These are phyloP conservation scores for Drosophila pachea DNA, from an alignment of 1,140 invertebrate genomes.

Conservation along the genomic window DNA sequence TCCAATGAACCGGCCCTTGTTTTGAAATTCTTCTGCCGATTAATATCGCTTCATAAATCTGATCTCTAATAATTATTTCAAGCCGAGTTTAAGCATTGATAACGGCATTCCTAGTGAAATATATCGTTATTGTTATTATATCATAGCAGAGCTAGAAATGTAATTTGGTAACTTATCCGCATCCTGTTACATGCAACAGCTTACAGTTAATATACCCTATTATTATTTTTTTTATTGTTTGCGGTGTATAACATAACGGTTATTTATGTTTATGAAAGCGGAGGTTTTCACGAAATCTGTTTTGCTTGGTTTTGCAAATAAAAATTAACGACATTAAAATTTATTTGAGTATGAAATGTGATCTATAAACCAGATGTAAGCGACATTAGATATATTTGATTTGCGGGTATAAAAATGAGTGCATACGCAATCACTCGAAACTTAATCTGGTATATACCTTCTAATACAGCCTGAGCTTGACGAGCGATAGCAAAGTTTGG, in stretches of 20 bases:
- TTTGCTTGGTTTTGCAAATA: conserved; percentile 14
- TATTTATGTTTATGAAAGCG: conserved; percentile 51
- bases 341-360: conserved; percentile 24
- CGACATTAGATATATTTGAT: no score
- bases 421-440: no score
- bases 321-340: conserved; percentile 30
- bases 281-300: not conserved
- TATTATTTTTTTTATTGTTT: not conserved
- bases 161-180: no score
- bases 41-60: no score
- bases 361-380: no score
- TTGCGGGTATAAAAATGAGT: not conserved
- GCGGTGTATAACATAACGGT: conserved; percentile 35
- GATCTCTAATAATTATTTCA: no score
- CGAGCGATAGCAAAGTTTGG: conserved; percentile 87
- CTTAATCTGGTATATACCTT: not conserved
- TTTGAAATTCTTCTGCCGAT: no score
- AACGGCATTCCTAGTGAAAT: no score
- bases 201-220: not conserved
- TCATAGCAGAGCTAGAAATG: no score
- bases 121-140: no score
- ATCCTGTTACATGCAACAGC: not conserved
- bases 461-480: conserved; percentile 83
- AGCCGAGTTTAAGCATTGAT: no score
- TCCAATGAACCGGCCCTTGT: no score